A percentile compares a stretch with the other conserved stretches of the same genome.
Evolutionary conservation across 2,888 invertebrate species (phyloP).

Genomic region (Copidosoma aretas): DNA sequence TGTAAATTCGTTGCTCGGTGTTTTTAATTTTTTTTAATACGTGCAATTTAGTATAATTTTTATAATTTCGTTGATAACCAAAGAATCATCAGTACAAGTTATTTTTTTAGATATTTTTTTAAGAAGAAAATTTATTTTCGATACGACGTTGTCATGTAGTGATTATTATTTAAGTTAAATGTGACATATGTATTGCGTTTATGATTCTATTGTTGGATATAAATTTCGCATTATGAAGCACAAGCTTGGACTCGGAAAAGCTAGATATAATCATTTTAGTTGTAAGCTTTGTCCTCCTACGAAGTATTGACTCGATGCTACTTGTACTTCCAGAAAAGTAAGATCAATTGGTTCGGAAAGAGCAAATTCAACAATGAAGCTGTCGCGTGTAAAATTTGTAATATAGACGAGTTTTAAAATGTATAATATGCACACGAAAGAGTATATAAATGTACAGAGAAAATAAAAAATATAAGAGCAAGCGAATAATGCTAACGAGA

Average conservation of each 20-base stretch:
- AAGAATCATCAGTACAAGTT: neutral
- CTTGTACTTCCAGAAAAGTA: conserved; percentile 37
- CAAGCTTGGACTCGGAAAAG: neutral
- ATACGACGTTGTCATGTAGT: neutral
- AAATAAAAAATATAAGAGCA: conserved; percentile 3
- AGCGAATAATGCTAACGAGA: neutral
- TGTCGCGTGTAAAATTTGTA: conserved; percentile 23
- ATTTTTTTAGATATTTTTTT: neutral
- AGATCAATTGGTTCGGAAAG: neutral
- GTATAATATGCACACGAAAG: conserved; percentile 6
- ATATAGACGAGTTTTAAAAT: conserved; percentile 22
- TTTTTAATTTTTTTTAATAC: neutral
- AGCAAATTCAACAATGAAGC: neutral
- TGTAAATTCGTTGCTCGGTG: neutral
- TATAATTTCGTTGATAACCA: too few relatives aligned
- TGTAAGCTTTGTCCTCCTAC: conserved; percentile 32
- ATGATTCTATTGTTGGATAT: too few relatives aligned
- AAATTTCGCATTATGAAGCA: neutral
- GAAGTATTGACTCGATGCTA: conserved; percentile 34
- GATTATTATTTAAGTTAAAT: neutral
- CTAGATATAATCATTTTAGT: neutral
- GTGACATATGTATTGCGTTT: neutral
- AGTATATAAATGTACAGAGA: conserved; percentile 17
- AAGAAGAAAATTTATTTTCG: neutral
- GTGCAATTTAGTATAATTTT: too few relatives aligned